Evolutionary conservation across 1,140 invertebrate genomes (phyloP), one percentile per base, ranked within the genome.

Genomic region (Hermetia illucens): DNA sequence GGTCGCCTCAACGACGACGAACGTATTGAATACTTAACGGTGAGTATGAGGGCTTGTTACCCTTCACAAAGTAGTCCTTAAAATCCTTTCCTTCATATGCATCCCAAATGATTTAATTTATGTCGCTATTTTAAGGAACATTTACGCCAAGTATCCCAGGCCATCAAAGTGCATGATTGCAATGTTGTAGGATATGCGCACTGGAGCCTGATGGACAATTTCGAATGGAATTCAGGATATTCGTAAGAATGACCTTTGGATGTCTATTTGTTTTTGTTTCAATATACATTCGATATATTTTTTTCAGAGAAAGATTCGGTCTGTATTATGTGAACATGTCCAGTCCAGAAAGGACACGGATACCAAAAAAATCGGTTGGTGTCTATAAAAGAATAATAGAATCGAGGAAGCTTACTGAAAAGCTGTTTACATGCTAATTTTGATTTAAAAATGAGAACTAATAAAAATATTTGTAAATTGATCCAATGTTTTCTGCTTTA

Each of bases 151-250:
- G n/a, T n/a, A n/a, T n/a, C n/a, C n/a, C n/a, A 1, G 21, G 16
- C 12, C 20, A 37, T n/a, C 9, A 21, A n/a, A 17, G 24, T 2
- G 15, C 12, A 12, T 29, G 5, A 5, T 30, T 13, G 5, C 29
- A 16, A 5, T 22, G 67, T 86, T 0, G 51, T 61, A 13, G 76
- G 67, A 0, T 86, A 84, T 45, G 72, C 74, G 1, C 63, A 71
- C 22, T 86, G 82, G 81, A 76, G 74, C 40, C 50, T 87, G 0
- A 58, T 85, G 44, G 82, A 86, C 39, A 85, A 82, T 54, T 82
- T 83, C 51, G 82, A 87, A 57, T 87, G 82, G 81, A 52, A 53
- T 2, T 50, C 48, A 12, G 75, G 75, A 33, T 77, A 68, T 40
- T 61, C 53, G 74, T 79, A 53, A 73, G 70, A n/a, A n/a, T 67